These are phyloP conservation scores for Phoeniculus purpureus DNA, from an alignment of 2,797 vertebrate genomes.

Conservation along the genomic window DNA sequence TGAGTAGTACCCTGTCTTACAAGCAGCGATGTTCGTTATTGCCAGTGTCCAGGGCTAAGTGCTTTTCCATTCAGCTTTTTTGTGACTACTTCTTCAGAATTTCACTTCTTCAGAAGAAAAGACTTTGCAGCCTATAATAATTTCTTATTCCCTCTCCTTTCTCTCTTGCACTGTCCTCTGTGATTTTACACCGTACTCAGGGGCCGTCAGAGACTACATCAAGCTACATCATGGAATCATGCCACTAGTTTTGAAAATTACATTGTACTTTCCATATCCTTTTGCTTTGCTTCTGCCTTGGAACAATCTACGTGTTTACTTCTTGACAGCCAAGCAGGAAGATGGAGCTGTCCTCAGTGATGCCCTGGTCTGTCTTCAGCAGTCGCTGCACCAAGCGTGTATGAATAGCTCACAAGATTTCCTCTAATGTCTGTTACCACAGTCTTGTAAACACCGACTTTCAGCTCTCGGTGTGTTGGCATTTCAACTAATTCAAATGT, in stretches of 20 bases:
- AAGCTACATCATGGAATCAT: neutral
- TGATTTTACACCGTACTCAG: neutral
- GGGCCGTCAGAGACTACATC: neutral
- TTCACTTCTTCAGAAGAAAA: slow-evolving; percentile 30
- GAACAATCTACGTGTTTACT: neutral
- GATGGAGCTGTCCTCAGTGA: neutral
- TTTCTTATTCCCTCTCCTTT: slow-evolving; percentile 4
- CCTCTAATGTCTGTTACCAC: neutral
- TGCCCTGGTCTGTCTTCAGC: neutral
- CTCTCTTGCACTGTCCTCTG: neutral
- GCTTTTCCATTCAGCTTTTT: slow-evolving; percentile 22
- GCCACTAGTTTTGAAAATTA: slow-evolving; percentile 21
- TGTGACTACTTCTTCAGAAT: slow-evolving; percentile 8
- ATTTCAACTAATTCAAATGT: neutral
- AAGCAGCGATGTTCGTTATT: neutral
- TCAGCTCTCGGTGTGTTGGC: neutral
- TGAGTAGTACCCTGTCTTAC: neutral
- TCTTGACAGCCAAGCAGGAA: neutral
- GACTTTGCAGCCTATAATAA: neutral
- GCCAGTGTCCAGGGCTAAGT: neutral
- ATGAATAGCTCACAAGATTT: slow-evolving; percentile 3
- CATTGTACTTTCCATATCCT: neutral
- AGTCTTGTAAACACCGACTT: neutral
- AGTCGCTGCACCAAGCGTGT: neutral
- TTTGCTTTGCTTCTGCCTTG: neutral